Base-by-base conservation (phyloP, 1,140 invertebrate genomes). In the Drosophila subobscura region DNA sequence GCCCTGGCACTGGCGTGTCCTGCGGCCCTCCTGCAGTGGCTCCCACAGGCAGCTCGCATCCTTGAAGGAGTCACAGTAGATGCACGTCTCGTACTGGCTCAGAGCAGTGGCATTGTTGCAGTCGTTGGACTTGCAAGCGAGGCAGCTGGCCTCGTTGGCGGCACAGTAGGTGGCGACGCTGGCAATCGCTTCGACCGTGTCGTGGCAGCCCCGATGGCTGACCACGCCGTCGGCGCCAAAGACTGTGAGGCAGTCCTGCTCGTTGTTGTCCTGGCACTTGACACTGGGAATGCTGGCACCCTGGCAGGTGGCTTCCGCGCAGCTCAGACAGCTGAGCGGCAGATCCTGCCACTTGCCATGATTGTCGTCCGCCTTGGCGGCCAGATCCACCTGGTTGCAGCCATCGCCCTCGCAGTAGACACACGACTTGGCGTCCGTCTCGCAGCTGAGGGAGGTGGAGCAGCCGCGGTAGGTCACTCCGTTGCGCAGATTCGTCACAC, bases 301-400 rank as follows among this genome's bases (percentile, higher is more conserved):
- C 61, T 75, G 55, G 25, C 83, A 86, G 10, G 40, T 58, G 3
- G 44, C 42, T 0, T 53, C 83, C 5, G 22, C 40, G 52, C 90
- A 91, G 40, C 50, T 75, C 0, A 57, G 60, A 47, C 90, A 91
- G 25, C 16, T 74, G n/a, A 91, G 51, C 0, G 90, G 90, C 12
- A 91, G 64, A 40, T 91, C 90, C 52, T 91, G 90, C 90, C 90
- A 91, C 63, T 79, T 90, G 42, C 90, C 90, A 10, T 33, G 59
- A 5, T 91, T 91, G 47, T 91, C 77, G 46, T 91, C 90, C 5
- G 66, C 46, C 10, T 42, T 58, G 1, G 25, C 53, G 0, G 57
- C 54, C 33, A 91, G 41, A 45, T 91, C 85, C 1, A 66, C 60
- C 14, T 67, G 50, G 25, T 91, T 91, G 52, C 90, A 91, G 44